These are phyloP conservation scores for Limnephilus lunatus DNA, from an alignment of 2,888 invertebrate genomes.

Conservation along the genomic window DNA sequence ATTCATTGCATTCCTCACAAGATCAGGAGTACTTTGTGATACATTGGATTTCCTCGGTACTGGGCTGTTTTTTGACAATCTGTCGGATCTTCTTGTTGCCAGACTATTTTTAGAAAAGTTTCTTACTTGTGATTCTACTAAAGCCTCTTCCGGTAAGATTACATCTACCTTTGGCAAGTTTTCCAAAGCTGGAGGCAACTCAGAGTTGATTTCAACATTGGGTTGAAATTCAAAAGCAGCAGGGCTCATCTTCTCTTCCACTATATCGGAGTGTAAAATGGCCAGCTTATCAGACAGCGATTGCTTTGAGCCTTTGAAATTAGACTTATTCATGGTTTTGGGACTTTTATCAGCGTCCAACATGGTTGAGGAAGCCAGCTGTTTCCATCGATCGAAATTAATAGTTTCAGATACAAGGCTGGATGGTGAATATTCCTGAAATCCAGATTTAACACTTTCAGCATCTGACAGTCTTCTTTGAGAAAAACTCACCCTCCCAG, in stretches of 20 bases:
- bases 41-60: neutral
- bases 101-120: constrained; percentile 1
- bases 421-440: constrained; percentile 69
- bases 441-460: constrained; percentile 56
- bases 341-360: constrained; percentile 68
- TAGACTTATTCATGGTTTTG: constrained; percentile 70
- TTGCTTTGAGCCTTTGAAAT: constrained; percentile 19
- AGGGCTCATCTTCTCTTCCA: constrained; percentile 39
- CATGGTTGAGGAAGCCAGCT: constrained; percentile 75
- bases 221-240: neutral
- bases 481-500: constrained; percentile 6
- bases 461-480: constrained; percentile 42
- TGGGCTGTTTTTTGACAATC: neutral
- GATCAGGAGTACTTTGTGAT: constrained; percentile 4
- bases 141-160: neutral
- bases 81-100: neutral
- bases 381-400: constrained; percentile 74
- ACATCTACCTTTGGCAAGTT: neutral
- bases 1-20: constrained; percentile 29
- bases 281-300: neutral
- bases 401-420: constrained; percentile 71
- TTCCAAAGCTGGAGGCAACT: neutral
- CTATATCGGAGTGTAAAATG: constrained; percentile 47
- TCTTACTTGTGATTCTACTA: neutral
- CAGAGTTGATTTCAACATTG: neutral